Evolutionary conservation across 2,797 vertebrate genomes (phyloP).

Genomic region (Furcifer pardalis): DNA sequence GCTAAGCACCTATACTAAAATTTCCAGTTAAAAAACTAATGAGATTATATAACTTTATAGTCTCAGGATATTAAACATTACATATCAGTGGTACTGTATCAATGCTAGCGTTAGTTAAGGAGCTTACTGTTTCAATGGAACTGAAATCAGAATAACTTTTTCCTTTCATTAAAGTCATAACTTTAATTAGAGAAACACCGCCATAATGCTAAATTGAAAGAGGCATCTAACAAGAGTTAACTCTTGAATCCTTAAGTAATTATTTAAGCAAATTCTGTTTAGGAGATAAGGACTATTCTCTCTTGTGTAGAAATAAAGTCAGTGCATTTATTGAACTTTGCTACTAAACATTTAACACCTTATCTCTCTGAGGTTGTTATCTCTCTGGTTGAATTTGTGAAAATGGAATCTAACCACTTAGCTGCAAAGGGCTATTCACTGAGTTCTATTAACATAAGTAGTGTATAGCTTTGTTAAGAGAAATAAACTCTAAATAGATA

Average conservation of each 20-base stretch:
- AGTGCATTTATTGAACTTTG: constrained; percentile 30
- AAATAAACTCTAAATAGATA: not conserved
- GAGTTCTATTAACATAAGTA: constrained; percentile 18
- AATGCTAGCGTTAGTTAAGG: not conserved
- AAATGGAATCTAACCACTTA: constrained; percentile 20
- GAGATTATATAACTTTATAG: not conserved
- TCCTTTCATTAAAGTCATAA: constrained; percentile 2
- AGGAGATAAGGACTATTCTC: constrained; percentile 32
- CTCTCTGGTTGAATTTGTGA: constrained; percentile 27
- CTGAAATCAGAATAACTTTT: not conserved
- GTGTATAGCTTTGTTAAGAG: constrained; percentile 11
- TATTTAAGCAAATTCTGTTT: constrained; percentile 22
- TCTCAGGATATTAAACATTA: not conserved
- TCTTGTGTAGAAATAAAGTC: constrained; percentile 12
- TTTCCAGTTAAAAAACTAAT: not conserved
- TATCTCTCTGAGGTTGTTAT: constrained; percentile 33
- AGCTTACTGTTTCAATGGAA: not conserved
- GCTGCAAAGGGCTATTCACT: constrained; percentile 19
- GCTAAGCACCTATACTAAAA: not conserved
- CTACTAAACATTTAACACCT: constrained; percentile 15
- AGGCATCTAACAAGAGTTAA: constrained; percentile 21
- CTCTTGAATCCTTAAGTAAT: constrained; percentile 29
- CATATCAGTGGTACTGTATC: not conserved
- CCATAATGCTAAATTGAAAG: constrained; percentile 15
- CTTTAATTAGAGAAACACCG: constrained; percentile 5